phyloP scores from a whole-genome alignment of 2,113 vertebrate species.

The Chunga burmeisteri region DNA sequence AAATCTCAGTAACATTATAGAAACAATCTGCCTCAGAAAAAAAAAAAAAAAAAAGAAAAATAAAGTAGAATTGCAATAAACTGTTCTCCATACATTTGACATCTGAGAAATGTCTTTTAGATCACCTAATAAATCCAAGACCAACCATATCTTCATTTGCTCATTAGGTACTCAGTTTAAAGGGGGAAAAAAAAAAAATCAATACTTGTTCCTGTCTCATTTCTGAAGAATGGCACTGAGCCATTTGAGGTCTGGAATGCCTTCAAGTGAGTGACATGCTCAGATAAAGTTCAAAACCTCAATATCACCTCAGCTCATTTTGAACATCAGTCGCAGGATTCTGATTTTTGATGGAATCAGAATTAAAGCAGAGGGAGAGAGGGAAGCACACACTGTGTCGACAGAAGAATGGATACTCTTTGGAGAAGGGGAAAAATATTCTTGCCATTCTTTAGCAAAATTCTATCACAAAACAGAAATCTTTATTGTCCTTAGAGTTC shows the following conservation, averaged over 20 bases:
- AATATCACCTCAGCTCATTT: slow-evolving; percentile 66
- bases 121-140: slow-evolving; percentile 32
- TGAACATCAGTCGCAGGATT: slow-evolving; percentile 59
- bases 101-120: not conserved
- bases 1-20: not conserved
- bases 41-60: not conserved
- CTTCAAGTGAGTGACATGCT: slow-evolving; percentile 65
- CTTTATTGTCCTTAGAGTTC: not conserved
- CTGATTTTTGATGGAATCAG: slow-evolving; percentile 56
- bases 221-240: slow-evolving; percentile 60
- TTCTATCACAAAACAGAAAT: not conserved
- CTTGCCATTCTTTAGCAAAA: not conserved
- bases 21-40: not conserved
- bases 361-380: slow-evolving; percentile 38
- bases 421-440: not conserved
- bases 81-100: not conserved
- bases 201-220: slow-evolving; percentile 56
- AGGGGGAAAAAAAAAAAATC: slow-evolving; percentile 47
- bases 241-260: slow-evolving; percentile 56
- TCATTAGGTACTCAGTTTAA: slow-evolving; percentile 60
- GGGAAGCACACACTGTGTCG: not conserved
- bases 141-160: slow-evolving; percentile 51
- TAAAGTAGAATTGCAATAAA: not conserved
- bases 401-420: not conserved
- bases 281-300: slow-evolving; percentile 68